phyloP scores from a whole-genome alignment of 1,140 invertebrate genomes.

The Halictus rubicundus region DNA sequence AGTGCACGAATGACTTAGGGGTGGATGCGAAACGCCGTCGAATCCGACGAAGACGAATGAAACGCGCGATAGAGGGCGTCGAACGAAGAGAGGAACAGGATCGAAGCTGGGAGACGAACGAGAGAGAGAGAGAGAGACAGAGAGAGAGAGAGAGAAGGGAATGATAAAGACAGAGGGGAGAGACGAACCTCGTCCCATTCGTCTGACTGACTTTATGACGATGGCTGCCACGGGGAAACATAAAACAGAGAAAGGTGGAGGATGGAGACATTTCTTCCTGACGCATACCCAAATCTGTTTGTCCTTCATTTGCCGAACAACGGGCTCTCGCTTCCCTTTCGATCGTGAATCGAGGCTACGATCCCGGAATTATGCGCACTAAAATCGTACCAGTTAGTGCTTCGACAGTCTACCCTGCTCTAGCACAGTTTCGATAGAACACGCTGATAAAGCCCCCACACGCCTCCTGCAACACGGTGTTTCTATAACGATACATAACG shows the following conservation, averaged over 20 bases:
- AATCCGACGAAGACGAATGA: not conserved
- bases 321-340: slow-evolving; percentile 33
- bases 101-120: not conserved
- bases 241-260: slow-evolving; percentile 59
- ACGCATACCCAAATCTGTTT: slow-evolving; percentile 36
- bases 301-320: slow-evolving; percentile 59
- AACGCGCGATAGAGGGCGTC: slow-evolving; percentile 4
- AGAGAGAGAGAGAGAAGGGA: not conserved
- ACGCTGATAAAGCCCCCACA: too few species aligned
- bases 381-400: too few species aligned
- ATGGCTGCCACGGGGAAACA: slow-evolving; percentile 65
- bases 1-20: slow-evolving; percentile 14
- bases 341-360: not conserved
- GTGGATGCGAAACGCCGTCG: not conserved
- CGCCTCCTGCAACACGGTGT: too few species aligned
- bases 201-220: slow-evolving; percentile 77
- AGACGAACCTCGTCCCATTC: slow-evolving; percentile 66
- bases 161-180: not conserved
- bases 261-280: slow-evolving; percentile 19
- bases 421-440: too few species aligned
- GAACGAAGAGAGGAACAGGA: not conserved
- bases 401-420: too few species aligned
- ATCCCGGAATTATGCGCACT: too few species aligned
- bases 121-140: slow-evolving; percentile 2
- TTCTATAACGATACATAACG: too few species aligned